Evolutionary conservation across 1,140 invertebrate species (phyloP).

Genomic region (Drosophila hydei): DNA sequence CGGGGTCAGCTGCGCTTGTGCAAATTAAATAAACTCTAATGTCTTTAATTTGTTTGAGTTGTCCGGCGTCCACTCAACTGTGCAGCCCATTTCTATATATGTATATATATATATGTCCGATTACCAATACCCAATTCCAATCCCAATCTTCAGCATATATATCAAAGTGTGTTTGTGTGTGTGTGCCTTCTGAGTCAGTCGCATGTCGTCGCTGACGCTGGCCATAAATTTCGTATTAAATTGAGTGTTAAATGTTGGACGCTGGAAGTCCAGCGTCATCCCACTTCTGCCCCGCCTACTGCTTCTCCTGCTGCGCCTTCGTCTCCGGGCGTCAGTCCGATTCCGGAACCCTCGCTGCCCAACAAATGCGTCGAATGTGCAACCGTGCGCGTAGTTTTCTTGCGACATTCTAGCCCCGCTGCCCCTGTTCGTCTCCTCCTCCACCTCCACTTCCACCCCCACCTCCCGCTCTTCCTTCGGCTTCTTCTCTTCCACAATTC

Average conservation of each 20-base stretch:
- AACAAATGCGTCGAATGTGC: conserved; percentile 63
- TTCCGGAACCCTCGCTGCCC: conserved; percentile 2
- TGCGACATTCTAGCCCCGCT: conserved; percentile 18
- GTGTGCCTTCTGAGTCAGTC: conserved; percentile 30
- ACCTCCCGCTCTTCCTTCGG: neutral
- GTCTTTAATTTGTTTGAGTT: conserved; percentile 81
- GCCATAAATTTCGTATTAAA: conserved; percentile 82
- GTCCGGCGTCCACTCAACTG: conserved; percentile 60
- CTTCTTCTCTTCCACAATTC: conserved; percentile 60
- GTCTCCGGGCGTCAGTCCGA: neutral
- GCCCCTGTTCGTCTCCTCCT: neutral
- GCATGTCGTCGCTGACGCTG: conserved; percentile 76
- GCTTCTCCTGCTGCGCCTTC: neutral
- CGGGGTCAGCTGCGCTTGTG: conserved; percentile 65
- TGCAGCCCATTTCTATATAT: conserved; percentile 33
- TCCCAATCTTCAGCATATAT: conserved; percentile 12
- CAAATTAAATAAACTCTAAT: conserved; percentile 82
- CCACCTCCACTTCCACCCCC: no score
- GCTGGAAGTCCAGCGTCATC: no score
- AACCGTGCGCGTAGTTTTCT: conserved; percentile 63
- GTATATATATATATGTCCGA: neutral
- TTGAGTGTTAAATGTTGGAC: conserved; percentile 82
- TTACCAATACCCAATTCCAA: neutral
- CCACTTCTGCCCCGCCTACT: conserved; percentile 11
- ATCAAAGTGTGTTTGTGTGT: neutral